Conservation (phyloP, 2,888 invertebrate genomes). For the Unio pictorum region DNA sequence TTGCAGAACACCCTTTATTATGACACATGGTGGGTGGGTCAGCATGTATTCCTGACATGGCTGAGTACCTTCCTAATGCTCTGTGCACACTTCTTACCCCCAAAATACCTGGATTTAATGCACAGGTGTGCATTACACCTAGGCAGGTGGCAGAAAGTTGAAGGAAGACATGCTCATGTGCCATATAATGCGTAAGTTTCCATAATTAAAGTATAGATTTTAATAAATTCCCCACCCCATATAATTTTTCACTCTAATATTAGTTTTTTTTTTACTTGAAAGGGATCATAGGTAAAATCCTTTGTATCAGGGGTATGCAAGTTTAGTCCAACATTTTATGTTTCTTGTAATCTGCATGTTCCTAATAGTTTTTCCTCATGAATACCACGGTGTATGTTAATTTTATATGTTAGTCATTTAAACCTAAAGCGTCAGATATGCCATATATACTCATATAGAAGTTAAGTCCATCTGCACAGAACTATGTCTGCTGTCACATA, state of each 20-base stretch:
- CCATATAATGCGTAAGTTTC: conserved; percentile 73
- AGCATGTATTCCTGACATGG: conserved; percentile 86
- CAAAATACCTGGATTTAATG: conserved; percentile 87
- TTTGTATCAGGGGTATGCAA: too few relatives aligned
- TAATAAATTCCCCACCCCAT: not conserved
- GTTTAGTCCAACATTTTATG: too few relatives aligned
- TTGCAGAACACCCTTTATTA: conserved; percentile 78
- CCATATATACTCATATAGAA: too few relatives aligned
- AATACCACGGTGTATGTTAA: too few relatives aligned
- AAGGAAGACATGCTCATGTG: conserved; percentile 76
- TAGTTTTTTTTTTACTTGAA: not conserved
- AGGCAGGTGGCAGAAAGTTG: conserved; percentile 83
- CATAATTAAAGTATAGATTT: not conserved
- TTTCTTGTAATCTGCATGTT: too few relatives aligned
- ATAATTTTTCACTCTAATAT: not conserved
- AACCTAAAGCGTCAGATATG: too few relatives aligned
- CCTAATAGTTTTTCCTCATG: too few relatives aligned
- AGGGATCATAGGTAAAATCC: too few relatives aligned
- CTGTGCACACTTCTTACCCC: conserved; percentile 80
- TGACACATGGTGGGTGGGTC: conserved; percentile 86
- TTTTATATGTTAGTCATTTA: too few relatives aligned
- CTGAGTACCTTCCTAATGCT: conserved; percentile 87
- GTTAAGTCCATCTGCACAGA: too few relatives aligned
- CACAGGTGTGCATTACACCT: conserved; percentile 92
- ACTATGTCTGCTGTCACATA: too few relatives aligned